These are phyloP conservation scores for Lampris megalopsis DNA, from an alignment of 2,113 vertebrate genomes.

Conservation along the genomic window DNA sequence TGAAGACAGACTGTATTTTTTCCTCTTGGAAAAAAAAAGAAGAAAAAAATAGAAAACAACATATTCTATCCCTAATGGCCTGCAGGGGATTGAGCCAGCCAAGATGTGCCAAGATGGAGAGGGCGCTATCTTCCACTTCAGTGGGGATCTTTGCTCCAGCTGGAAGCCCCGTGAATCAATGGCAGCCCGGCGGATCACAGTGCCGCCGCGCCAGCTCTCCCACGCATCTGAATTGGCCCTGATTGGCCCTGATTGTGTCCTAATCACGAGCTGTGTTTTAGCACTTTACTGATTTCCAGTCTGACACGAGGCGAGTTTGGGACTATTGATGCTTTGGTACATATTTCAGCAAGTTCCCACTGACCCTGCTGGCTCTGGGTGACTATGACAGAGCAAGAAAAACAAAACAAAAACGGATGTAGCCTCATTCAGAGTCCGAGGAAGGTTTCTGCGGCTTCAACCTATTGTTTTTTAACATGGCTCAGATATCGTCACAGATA, in stretches of 20 bases:
- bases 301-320: slow-evolving; percentile 69
- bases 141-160: slow-evolving; percentile 81
- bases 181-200: slow-evolving; percentile 79
- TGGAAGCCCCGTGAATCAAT: slow-evolving; percentile 81
- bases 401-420: no score
- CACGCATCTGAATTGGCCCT: slow-evolving; percentile 80
- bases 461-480: not conserved
- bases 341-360: slow-evolving; percentile 75
- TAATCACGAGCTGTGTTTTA: slow-evolving; percentile 79
- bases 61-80: slow-evolving; percentile 83
- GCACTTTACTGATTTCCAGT: slow-evolving; percentile 79
- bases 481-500: not conserved
- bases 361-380: slow-evolving; percentile 68
- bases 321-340: slow-evolving; percentile 77
- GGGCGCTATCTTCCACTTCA: slow-evolving; percentile 79
- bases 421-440: slow-evolving; percentile 34
- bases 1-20: slow-evolving; percentile 85
- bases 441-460: not conserved
- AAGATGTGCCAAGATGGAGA: slow-evolving; percentile 82
- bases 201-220: slow-evolving; percentile 72
- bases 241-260: slow-evolving; percentile 72
- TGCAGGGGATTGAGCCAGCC: slow-evolving; percentile 78
- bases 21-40: slow-evolving; percentile 64
- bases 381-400: no score
- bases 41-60: slow-evolving; percentile 71